phyloP scores from a whole-genome alignment of 1,140 invertebrate genomes.

The Aphis gossypii region DNA sequence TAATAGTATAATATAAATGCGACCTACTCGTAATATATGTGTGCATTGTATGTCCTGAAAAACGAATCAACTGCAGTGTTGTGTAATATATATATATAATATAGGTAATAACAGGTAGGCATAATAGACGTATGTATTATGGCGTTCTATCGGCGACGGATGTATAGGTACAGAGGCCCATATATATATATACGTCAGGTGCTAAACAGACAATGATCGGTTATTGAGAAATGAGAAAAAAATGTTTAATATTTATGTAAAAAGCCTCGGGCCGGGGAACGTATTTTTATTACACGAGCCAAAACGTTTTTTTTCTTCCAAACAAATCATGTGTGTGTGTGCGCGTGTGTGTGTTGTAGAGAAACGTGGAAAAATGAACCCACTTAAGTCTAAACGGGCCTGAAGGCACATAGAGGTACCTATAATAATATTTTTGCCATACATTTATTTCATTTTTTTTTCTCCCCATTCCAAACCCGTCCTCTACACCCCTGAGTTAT shows the following conservation, averaged over 20 bases:
- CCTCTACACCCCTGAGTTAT: slow-evolving; percentile 20
- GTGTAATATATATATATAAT: not conserved
- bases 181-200: not conserved
- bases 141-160: not conserved
- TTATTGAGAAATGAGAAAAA: slow-evolving; percentile 37
- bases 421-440: slow-evolving; percentile 39
- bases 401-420: slow-evolving; percentile 13
- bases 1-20: not conserved
- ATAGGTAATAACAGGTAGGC: not conserved
- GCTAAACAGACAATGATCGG: slow-evolving; percentile 49
- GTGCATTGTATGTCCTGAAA: not conserved
- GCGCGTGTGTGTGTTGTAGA: not conserved
- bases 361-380: slow-evolving; percentile 49
- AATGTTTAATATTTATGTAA: slow-evolving; percentile 46
- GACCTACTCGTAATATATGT: not conserved
- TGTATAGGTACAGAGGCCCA: not conserved
- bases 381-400: slow-evolving; percentile 47
- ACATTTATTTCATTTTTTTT: not conserved
- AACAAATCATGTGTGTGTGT: not conserved
- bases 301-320: slow-evolving; percentile 31
- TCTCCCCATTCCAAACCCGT: not conserved
- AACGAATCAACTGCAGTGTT: not conserved
- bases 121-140: not conserved
- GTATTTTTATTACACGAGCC: slow-evolving; percentile 46
- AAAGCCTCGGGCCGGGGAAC: slow-evolving; percentile 11